Conservation (phyloP, 2,113 vertebrate genomes). For the Accipiter virgatus region DNA sequence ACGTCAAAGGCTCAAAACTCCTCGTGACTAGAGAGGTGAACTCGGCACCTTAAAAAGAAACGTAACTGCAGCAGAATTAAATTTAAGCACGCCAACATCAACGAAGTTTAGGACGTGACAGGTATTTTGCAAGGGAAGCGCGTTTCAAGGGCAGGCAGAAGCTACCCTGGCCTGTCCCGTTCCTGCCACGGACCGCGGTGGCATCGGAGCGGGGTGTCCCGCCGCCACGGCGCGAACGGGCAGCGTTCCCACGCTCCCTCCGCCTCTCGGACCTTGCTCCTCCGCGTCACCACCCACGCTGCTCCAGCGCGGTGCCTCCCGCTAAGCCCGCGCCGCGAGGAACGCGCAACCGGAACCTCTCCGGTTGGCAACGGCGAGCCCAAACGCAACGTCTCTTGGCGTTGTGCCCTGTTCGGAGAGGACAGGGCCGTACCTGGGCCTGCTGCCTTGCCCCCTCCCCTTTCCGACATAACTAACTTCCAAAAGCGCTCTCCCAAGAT, state of each 20-base stretch:
- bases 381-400: background rate
- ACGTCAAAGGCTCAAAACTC: background rate
- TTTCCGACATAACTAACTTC: slow-evolving; percentile 20
- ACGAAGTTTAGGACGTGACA: background rate
- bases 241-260: background rate
- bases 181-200: fast-evolving
- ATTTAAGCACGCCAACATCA: background rate
- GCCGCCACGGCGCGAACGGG: fast-evolving
- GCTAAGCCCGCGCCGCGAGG: background rate
- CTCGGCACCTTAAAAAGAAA: background rate
- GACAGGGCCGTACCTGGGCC: background rate
- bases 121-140: background rate
- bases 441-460: background rate
- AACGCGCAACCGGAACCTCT: background rate
- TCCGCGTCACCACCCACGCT: fast-evolving
- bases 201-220: background rate
- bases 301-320: background rate
- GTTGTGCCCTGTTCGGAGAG: background rate
- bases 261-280: background rate
- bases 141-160: background rate
- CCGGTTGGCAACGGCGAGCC: background rate
- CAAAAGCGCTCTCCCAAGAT: background rate
- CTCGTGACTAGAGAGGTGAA: background rate
- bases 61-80: background rate
- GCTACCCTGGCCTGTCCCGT: background rate